Base-by-base conservation (phyloP, 1,140 invertebrate genomes). In the Hylyphantes graminicola region DNA sequence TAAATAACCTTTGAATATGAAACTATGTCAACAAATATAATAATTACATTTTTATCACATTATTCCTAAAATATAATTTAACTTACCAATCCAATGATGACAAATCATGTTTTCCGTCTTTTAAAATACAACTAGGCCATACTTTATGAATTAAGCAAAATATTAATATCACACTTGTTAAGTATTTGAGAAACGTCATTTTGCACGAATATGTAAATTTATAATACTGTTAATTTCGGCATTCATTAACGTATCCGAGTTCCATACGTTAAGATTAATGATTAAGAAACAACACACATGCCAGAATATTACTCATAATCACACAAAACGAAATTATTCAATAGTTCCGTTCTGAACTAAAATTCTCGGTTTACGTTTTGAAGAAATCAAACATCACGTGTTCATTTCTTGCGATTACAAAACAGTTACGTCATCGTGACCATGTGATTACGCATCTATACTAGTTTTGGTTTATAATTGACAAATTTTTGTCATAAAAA, bases 61-160 rank as follows among this genome's bases (percentile, higher is more conserved):
- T 35, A 35, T 35, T 35, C 5, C 3, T 15, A 3, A 17, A 17
- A 17, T 17, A 70, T 53, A 17, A n/a, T 9, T 53, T 17, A 15
- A 74, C 72, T 83, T 65, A 83, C 80, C 72, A 74, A 50, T 83
- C 51, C 8, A 83, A 35, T 15, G 59, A 53, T n/a, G 80, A 83
- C 53, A 83, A 19, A 83, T 83, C 80, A 55, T 83, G 74, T 83
- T 83, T 83, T 13, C 80, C 80, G 51, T 75, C 63, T 15, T 65
- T 15, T 57, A 83, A 83, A 53, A 75, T 53, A 57, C 80, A 75
- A 83, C 48, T 73, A 83, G 80, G 72, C n/a, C 72, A 67, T 12
- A 63, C 70, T 48, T 53, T 63, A 63, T 63, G 68, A 63, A 81
- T 59, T 13, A 81, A 50, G 73, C 54, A 73, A 13, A 81, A 9